Conservation (phyloP, 2,888 invertebrate genomes). For the Lomographa bimaculata region DNA sequence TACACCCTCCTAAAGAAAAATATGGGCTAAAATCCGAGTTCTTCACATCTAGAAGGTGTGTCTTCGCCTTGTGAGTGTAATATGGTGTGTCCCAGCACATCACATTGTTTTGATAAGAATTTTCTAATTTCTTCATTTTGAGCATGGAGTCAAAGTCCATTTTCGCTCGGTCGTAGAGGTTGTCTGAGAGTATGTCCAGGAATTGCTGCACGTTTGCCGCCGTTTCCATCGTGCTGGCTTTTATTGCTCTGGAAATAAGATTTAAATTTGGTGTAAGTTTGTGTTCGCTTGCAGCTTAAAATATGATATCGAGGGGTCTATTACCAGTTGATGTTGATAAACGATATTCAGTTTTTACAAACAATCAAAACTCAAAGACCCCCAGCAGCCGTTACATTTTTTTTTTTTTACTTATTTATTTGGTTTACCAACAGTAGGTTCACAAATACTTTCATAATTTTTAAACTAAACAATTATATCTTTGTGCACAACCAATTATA, state of each 20-base stretch:
- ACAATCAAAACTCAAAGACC: no score
- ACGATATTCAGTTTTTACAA: no score
- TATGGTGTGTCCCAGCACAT: constrained; percentile 95
- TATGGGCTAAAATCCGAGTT: constrained; percentile 91
- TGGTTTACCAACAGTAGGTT: no score
- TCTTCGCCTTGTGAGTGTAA: constrained; percentile 89
- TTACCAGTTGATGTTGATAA: no score
- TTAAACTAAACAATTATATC: no score
- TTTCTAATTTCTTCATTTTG: constrained; percentile 85
- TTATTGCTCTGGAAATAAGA: constrained; percentile 86
- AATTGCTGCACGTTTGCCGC: constrained; percentile 92
- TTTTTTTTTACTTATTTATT: no score
- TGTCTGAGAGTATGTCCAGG: constrained; percentile 88
- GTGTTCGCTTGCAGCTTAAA: no score
- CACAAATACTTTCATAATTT: no score
- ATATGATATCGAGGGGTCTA: no score
- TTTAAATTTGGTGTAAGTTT: no score
- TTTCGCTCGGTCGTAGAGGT: constrained; percentile 87
- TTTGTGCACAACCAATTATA: no score
- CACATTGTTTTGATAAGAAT: constrained; percentile 59
- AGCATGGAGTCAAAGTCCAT: constrained; percentile 91
- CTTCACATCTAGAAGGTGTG: constrained; percentile 86
- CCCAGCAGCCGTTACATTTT: no score
- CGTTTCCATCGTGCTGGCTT: constrained; percentile 93
- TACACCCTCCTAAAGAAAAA: constrained; percentile 96